Base-by-base conservation (phyloP, 2,888 invertebrate species). In the Ferrisia virgata region DNA sequence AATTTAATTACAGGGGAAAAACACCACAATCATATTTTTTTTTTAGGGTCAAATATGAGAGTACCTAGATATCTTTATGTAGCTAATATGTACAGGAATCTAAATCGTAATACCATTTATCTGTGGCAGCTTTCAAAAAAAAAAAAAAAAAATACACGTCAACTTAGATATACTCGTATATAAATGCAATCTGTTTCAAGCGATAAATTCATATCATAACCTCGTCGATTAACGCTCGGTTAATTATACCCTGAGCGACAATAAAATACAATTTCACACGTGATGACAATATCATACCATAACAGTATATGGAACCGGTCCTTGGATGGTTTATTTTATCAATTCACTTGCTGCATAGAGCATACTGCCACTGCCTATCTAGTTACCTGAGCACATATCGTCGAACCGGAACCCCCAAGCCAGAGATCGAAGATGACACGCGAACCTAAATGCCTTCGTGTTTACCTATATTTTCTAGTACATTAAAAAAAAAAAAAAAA, bases 401-500 rank as follows among this genome's bases (percentile, higher is more conserved):
- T 53, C 53, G 53, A 22, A 53, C 53, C 53, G 53, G 53, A 53
- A 53, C 53, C 53, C 53, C 22, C n/a, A 53, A 22, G 53, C 53
- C 8, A 9, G 0, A 53, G 53, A 53, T 53, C 53, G 53, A 53
- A 53, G 53, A 53, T 18, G 53, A 53, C 53, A 53, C 53, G 53
- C 53, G 53, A 53, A 53, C 47, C 53, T 53, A 64, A 64, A 64
- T 31, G 64, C 64, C 28, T 64, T 64, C 64, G 64, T 64, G 64
- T 28, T 64, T 64, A 64, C 28, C 28, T 28, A 53, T 5, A 39
- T 39, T 39, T 39, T 39, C n/a, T n/a, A n/a, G n/a, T n/a, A n/a
- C n/a, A n/a, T n/a, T n/a, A n/a, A n/a, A n/a, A n/a, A n/a, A n/a
- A n/a, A n/a, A n/a, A n/a, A n/a, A n/a, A n/a, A n/a, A n/a, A n/a